Percentiles rank a stretch among this genome's conserved stretches.
Conservation (phyloP, 2,113 vertebrate species). For the Trematomus loennbergii region DNA sequence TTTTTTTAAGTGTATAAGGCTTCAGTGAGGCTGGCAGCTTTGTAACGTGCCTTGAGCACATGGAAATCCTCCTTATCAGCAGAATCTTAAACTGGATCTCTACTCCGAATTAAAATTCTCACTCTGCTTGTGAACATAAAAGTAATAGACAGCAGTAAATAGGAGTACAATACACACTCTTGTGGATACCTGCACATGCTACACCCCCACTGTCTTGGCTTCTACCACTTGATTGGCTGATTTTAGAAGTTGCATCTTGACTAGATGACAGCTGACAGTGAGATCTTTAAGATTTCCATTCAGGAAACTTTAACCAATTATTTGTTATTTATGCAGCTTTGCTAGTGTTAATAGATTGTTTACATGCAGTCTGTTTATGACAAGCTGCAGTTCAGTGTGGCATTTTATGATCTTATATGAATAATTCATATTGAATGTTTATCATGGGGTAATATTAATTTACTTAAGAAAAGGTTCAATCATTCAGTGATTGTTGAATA, state of each 20-base stretch:
- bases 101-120: background rate
- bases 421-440: background rate
- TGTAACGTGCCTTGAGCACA: constrained; percentile 1
- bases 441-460: background rate
- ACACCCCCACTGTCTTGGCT: background rate
- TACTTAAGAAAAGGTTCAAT: background rate
- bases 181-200: constrained; percentile 5
- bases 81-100: background rate
- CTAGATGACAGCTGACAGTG: no score
- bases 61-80: background rate
- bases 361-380: background rate
- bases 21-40: background rate
- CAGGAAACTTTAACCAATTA: background rate
- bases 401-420: background rate
- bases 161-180: no score
- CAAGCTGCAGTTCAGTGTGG: background rate
- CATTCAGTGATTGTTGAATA: background rate
- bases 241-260: background rate
- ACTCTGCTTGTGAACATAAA: background rate
- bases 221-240: constrained; percentile 5
- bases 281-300: background rate
- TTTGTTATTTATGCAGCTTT: background rate
- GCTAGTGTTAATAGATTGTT: background rate
- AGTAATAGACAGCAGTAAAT: background rate
- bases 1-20: background rate